These are phyloP conservation scores for Hoplodrina ambigua DNA, from an alignment of 2,888 invertebrate species.

Conservation along the genomic window DNA sequence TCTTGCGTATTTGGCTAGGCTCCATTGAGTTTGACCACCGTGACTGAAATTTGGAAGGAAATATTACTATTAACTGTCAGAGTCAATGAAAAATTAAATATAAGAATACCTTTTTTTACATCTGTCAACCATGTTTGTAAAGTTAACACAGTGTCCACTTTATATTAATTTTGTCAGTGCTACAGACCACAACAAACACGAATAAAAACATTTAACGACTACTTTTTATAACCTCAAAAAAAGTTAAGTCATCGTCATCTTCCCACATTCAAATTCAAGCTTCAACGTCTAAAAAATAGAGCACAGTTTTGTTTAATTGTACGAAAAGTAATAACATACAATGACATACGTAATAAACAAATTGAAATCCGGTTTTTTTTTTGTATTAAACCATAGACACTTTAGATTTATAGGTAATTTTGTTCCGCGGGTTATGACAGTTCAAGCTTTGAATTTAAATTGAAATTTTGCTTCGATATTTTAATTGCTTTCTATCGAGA, in stretches of 20 bases:
- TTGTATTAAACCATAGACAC: conserved; percentile 40
- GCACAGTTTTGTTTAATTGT: conserved; percentile 15
- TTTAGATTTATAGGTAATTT: conserved; percentile 55
- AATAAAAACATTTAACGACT: conserved; percentile 53
- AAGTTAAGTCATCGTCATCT: conserved; percentile 48
- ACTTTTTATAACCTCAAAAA: conserved; percentile 46
- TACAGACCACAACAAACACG: conserved; percentile 43
- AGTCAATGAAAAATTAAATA: not conserved
- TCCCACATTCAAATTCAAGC: conserved; percentile 7
- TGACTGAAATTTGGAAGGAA: too few relatives aligned
- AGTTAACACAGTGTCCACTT: conserved; percentile 27
- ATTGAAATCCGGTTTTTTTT: conserved; percentile 62
- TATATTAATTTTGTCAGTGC: conserved; percentile 43
- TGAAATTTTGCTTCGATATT: conserved; percentile 32
- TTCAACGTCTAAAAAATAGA: conserved; percentile 10
- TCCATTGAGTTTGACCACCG: too few relatives aligned
- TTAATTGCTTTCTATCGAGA: conserved; percentile 42
- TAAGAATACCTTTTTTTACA: not conserved
- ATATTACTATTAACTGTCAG: not conserved
- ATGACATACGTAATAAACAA: conserved; percentile 59
- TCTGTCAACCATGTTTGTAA: not conserved
- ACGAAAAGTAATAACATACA: conserved; percentile 43
- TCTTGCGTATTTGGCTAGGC: too few relatives aligned
- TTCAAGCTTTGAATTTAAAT: conserved; percentile 47
- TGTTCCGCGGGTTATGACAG: conserved; percentile 46